Base-by-base conservation (phyloP, 1,140 invertebrate genomes). In the Euwallacea similis region DNA sequence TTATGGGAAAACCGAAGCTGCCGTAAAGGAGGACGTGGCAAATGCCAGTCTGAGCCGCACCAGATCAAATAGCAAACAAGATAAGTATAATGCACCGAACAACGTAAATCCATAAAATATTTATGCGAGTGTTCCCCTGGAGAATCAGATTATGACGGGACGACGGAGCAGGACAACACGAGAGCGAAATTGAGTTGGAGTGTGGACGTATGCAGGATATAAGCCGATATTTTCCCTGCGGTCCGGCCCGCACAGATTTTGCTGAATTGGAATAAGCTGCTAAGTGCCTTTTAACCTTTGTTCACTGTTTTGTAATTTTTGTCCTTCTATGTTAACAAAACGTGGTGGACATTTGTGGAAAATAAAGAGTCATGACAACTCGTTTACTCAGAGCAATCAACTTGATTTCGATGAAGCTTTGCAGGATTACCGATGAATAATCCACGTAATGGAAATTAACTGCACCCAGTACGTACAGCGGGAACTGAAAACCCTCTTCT, bases 81-180 rank as follows among this genome's bases (percentile, higher is more conserved):
- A 80, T 80, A 81, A 81, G 79, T 78, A 80, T 81, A 81, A 81
- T 81, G 79, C 79, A 80, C 74, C 73, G 77, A 78, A 81, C 79
- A 81, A 79, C 79, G 79, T 81, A 81, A 81, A 81, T 81, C 79
- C 79, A 81, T 81, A 81, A 81, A 81, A 81, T 81, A 81, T 81
- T 81, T 81, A 81, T 79, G 69, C 74, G 58, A 72, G 70, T 67
- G 72, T 59, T 65, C 75, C 79, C 76, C 78, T 16, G 54, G 74
- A 72, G 79, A 68, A 79, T 79, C 78, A 77, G 79, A 79, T 81
- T 81, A 81, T 81, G 79, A 81, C 79, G 75, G 75, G 74, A 74
- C 66, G 62, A 56, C 47, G 58, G 58, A 69, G 67, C 68, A 70
- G 64, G 67, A 69, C 67, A 71, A 60, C 68, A 60, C 46, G 42